phyloP scores from a whole-genome alignment of 2,888 invertebrate species.

The Scotopteryx bipunctaria region DNA sequence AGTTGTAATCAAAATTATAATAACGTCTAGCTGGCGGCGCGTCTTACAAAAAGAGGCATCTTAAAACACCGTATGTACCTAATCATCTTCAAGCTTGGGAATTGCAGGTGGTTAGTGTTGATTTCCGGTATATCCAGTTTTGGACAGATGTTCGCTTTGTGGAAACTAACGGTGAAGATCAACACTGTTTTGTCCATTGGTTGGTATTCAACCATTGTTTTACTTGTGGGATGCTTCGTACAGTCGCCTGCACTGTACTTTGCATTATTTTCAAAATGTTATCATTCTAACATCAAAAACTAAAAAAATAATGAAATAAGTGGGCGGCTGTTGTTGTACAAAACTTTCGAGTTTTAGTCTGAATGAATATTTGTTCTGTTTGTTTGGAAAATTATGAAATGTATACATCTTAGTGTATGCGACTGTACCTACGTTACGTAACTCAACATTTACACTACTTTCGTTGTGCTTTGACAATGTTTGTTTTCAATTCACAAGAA shows the following conservation, averaged over 20 bases:
- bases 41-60: slow-evolving; percentile 39
- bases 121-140: slow-evolving; percentile 79
- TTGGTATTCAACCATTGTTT: slow-evolving; percentile 34
- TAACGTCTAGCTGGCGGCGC: slow-evolving; percentile 35
- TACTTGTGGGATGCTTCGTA: slow-evolving; percentile 13
- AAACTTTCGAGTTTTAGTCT: too few species aligned
- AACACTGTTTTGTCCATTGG: slow-evolving; percentile 39
- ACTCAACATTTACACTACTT: slow-evolving; percentile 14
- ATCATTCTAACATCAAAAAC: too few species aligned
- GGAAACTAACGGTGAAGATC: slow-evolving; percentile 68
- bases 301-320: too few species aligned
- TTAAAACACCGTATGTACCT: slow-evolving; percentile 38
- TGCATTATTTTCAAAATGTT: too few species aligned
- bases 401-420: too few species aligned
- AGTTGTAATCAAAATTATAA: slow-evolving; percentile 36
- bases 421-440: slow-evolving; percentile 26
- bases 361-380: too few species aligned
- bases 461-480: slow-evolving; percentile 6
- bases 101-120: slow-evolving; percentile 59
- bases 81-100: slow-evolving; percentile 45
- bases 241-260: too few species aligned
- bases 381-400: too few species aligned
- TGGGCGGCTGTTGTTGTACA: too few species aligned
- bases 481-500: slow-evolving; percentile 4
- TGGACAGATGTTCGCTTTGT: slow-evolving; percentile 67